Base-by-base conservation (phyloP, 2,113 vertebrate genomes). In the Rhagologus leucostigma region DNA sequence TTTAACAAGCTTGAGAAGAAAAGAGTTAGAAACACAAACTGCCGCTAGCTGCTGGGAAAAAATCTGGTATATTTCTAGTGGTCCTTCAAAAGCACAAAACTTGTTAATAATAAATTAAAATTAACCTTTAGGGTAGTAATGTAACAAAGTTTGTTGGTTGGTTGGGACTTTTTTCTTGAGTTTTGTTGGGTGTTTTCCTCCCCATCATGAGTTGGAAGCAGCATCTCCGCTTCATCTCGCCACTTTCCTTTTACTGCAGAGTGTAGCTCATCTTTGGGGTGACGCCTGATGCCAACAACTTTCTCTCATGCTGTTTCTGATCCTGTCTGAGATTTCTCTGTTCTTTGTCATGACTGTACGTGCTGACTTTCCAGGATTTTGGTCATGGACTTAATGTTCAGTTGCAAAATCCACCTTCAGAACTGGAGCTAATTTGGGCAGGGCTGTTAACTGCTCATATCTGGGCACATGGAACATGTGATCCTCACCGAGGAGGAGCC, bases 401-500 rank as follows among this genome's bases (percentile, higher is more conserved):
- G 13, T 65, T 0, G 0, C 2, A 2, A 65, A 64, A 16, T 7
- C 7, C 16, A 5, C 22, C 32, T 63, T 47, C 9, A 27, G 26
- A 69, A 27, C 27, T 55, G 53, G 39, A 55, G 13, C 1, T 4
- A 20, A 30, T 37, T 44, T 24, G 29, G 24, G 37, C 42, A 69
- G 52, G 29, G 24, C 42, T 80, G 26, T 16, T 53, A 1, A 24
- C 15, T 53, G 23, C 41, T 81, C 27, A 5, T 0, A 0, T n/a
- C 41, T 63, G 53, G 18, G 35, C 1, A 0, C 18, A 2, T 17
- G 50, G 55, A 56, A 21, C 3, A 3, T 0, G 1, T 26, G 30
- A 9, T 73, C 10, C 13, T 75, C 42, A 13, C 10, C 75, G 24
- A 44, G 42, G 46, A 78, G 33, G 5, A 46, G 32, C 9, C 8